Conservation (phyloP, 1,140 invertebrate species). For the Asbolus verrucosus region DNA sequence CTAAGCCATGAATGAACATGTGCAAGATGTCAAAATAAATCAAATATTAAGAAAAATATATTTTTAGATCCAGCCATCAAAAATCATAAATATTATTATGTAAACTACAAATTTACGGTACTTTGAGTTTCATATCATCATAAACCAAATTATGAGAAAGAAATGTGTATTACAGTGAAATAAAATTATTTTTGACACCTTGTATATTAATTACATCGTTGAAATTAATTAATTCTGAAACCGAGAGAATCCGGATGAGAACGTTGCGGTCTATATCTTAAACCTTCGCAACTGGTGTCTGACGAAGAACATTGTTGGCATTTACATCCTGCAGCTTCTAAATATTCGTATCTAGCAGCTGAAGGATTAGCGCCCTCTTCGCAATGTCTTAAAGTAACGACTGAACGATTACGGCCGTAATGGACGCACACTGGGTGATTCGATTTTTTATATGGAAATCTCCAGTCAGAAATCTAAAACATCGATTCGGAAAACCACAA, state of each 20-base stretch:
- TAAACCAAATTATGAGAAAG: too few relatives aligned
- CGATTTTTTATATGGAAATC: conserved; percentile 86
- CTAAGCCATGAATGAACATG: neutral
- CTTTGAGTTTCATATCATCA: too few relatives aligned
- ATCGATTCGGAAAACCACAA: too few relatives aligned
- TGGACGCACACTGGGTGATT: conserved; percentile 88
- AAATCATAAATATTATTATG: conserved; percentile 1
- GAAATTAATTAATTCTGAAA: conserved; percentile 52
- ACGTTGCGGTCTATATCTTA: conserved; percentile 66
- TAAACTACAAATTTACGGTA: too few relatives aligned
- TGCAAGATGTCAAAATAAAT: neutral
- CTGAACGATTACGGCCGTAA: conserved; percentile 69
- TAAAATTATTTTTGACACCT: conserved; percentile 27
- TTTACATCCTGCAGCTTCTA: conserved; percentile 73
- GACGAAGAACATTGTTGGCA: conserved; percentile 62
- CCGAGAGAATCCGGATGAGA: conserved; percentile 59
- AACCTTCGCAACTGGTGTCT: conserved; percentile 65
- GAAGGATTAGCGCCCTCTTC: conserved; percentile 71
- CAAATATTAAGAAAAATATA: neutral
- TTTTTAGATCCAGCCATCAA: neutral
- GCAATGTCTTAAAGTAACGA: conserved; percentile 73
- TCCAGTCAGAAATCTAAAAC: conserved; percentile 82
- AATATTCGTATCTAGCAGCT: conserved; percentile 72
- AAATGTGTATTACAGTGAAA: conserved; percentile 17
- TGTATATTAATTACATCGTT: conserved; percentile 40